Base-by-base conservation (phyloP, 1,140 invertebrate genomes). In the Teleopsis dalmanni region DNA sequence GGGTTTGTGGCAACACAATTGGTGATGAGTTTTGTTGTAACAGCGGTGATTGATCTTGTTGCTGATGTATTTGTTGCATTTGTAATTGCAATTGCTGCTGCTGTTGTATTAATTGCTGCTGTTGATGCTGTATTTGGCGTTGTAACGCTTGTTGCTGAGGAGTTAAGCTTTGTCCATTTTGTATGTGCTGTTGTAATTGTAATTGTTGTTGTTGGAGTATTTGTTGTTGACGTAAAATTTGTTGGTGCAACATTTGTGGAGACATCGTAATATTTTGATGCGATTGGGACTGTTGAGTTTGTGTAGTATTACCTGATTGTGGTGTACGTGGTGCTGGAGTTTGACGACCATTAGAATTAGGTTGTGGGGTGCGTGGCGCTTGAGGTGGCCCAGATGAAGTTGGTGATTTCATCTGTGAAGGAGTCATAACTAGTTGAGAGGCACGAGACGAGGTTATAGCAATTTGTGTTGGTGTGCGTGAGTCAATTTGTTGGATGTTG, bases 121-220 rank as follows among this genome's bases (percentile, higher is more conserved):
- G 70, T 13, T 56, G 46, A 27, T 52, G 51, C 52, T 47, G 60
- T 34, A 59, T 60, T 10, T 65, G 53, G 5, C 55, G 52, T 14
- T 64, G 64, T 8, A 52, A 51, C 10, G 47, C 42, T 27, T 55
- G 52, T 27, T 52, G 55, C 14, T 59, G 52, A 18, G 54, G 48
- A 18, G 54, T 53, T 26, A 53, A 36, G 45, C 45, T 52, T 29
- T 57, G 52, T 1, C 60, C 62, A 40, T 58, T 65, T 44, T 65
- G 63, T 50, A 64, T 53, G 18, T 72, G 61, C 50, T 72, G 68
- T 33, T 72, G 71, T 6, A 62, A 48, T 51, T 72, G 61, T 52
- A 62, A 50, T 54, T 68, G 59, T 34, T 66, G 62, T 25, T 72
- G 70, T 34, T 60, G 57, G 40, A 68, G 37, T 8, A 57, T 50